Conservation (phyloP, 2,113 vertebrate genomes). For the Lanius collurio region DNA sequence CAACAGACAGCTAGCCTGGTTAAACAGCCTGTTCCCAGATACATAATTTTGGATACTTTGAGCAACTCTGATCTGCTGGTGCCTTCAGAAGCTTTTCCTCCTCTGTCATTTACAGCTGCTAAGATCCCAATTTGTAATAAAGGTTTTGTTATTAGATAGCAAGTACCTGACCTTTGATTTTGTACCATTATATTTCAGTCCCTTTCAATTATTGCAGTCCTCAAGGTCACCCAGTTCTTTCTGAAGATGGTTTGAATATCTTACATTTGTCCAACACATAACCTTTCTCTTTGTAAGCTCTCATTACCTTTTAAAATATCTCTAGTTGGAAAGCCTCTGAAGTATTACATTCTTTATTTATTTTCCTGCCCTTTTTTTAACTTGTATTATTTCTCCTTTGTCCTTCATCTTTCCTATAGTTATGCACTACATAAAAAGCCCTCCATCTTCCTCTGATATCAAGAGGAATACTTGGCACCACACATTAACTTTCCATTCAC, state of each 20-base stretch:
- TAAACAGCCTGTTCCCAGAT: neutral
- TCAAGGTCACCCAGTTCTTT: slow-evolving; percentile 29
- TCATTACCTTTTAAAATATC: slow-evolving; percentile 23
- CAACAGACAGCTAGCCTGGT: neutral
- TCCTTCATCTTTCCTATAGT: neutral
- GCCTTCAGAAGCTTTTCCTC: neutral
- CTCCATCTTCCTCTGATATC: neutral
- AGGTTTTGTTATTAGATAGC: neutral
- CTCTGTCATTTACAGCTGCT: slow-evolving; percentile 2
- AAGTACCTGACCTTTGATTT: slow-evolving; percentile 19
- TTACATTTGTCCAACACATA: slow-evolving; percentile 32
- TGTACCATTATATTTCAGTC: neutral
- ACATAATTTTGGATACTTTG: neutral
- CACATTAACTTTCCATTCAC: neutral
- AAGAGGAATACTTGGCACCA: neutral
- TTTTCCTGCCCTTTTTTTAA: slow-evolving; percentile 20
- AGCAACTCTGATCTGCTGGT: neutral
- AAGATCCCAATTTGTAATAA: neutral
- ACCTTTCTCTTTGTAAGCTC: slow-evolving; percentile 27
- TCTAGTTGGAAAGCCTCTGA: neutral
- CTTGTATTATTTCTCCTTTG: slow-evolving; percentile 8
- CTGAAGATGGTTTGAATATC: slow-evolving; percentile 38
- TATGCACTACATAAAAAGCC: neutral
- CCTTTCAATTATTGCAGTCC: neutral
- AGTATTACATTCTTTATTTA: neutral